Percentiles rank a stretch among this genome's conserved stretches.
Conservation (phyloP, 2,888 invertebrate genomes). For the Cantharis rustica region DNA sequence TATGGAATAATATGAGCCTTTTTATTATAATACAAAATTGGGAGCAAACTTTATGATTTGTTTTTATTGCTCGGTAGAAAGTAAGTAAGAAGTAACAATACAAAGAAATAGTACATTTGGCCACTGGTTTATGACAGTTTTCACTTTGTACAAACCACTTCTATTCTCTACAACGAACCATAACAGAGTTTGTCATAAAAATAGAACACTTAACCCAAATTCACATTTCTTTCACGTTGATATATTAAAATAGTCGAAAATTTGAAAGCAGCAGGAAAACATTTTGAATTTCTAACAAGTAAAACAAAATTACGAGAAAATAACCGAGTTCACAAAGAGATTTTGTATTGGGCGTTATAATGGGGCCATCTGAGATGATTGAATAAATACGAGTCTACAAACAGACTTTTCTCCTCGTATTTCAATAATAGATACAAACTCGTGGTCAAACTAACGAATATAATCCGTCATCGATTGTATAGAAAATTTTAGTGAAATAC, state of each 20-base stretch:
- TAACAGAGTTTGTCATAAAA: not conserved
- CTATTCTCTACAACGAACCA: not conserved
- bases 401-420: not conserved
- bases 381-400: not conserved
- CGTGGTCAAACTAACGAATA: not conserved
- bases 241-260: not conserved
- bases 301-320: not conserved
- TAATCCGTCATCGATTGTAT: not conserved
- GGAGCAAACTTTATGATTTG: slow-evolving; percentile 5
- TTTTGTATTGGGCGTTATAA: not conserved
- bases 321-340: not conserved
- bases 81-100: slow-evolving; percentile 4
- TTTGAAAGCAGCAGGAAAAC: not conserved
- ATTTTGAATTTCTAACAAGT: not conserved
- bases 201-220: slow-evolving; percentile 3
- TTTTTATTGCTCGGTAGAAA: slow-evolving; percentile 10
- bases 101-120: slow-evolving; percentile 7
- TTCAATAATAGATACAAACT: not conserved
- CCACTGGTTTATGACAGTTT: slow-evolving; percentile 13
- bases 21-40: not conserved
- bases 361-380: not conserved
- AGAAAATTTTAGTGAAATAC: not conserved
- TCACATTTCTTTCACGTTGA: not conserved
- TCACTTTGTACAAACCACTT: slow-evolving; percentile 5
- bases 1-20: not conserved